Evolutionary conservation across 2,888 invertebrate genomes (phyloP), one percentile per base, ranked within the genome.

Genomic region (Xestia ashworthii): DNA sequence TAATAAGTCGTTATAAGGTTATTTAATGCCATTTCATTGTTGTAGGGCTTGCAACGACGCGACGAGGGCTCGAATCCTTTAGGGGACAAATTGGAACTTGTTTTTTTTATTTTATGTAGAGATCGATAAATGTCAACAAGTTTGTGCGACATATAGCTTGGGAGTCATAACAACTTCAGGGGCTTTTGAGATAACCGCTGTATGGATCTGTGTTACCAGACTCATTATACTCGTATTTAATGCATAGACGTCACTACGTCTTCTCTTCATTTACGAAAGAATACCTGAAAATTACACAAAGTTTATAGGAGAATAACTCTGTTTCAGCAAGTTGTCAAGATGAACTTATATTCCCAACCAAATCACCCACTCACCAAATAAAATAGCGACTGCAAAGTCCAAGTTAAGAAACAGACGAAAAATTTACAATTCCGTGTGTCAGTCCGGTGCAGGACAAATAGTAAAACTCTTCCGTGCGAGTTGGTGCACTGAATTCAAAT

Each of bases 351-450:
- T 68, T 83, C 67, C 64, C 71, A 79, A 55, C 48, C 46, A 81
- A 81, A 84, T 74, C 74, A 71, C 67, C 74, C 66, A 62, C 46
- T 68, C 55, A 64, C 62, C 48, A 68, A 83, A 81, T 69, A 81
- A 85, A 81, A 83, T 44, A 48, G 60, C 55, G 46, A 71, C 58
- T 80, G 67, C 70, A 67, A 67, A 71, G 72, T 82, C 67, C 69
- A 78, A 86, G 82, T 80, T 91, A 93, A 93, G 95, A 93, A 93
- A 93, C 93, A 93, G 89, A 92, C 92, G 92, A 94, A 94, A 94
- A 92, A 95, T 96, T 95, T 95, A 93, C 94, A 92, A 96, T 96
- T 96, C 95, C 89, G 94, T 94, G 85, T 96, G 94, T 94, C 93
- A 94, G 93, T 94, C 94, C 91, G 93, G 92, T 93, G 93, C 93